phyloP scores from a whole-genome alignment of 2,888 invertebrate genomes.

The Macrosoma leucophasiata region DNA sequence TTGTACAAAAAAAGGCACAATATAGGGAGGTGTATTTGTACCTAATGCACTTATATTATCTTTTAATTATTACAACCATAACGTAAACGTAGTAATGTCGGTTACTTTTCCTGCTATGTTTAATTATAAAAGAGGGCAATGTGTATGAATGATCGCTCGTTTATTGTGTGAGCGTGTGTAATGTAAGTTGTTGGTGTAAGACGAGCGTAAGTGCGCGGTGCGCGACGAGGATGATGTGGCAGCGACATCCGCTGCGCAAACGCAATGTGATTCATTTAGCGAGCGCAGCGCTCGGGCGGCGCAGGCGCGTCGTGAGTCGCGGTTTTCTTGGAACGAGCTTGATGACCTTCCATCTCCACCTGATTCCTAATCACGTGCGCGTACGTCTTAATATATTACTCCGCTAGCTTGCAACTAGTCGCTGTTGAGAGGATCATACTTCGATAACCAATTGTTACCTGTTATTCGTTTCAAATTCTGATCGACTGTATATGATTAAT shows the following conservation, averaged over 20 bases:
- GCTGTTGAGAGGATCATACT: constrained; percentile 64
- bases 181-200: constrained; percentile 21
- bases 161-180: constrained; percentile 33
- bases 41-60: no score
- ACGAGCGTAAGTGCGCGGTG: constrained; percentile 22
- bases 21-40: no score
- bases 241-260: constrained; percentile 30
- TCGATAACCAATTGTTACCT: constrained; percentile 27
- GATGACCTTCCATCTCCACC: constrained; percentile 54
- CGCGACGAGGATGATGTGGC: constrained; percentile 23
- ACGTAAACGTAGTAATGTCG: no score
- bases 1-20: no score
- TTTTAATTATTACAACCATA: no score
- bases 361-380: constrained; percentile 32
- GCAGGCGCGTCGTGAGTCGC: constrained; percentile 49
- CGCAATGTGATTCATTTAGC: constrained; percentile 41
- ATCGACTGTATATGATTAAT: constrained; percentile 51
- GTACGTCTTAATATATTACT: constrained; percentile 11
- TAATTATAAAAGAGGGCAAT: constrained; percentile 30
- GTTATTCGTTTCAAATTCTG: constrained; percentile 24
- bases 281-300: constrained; percentile 28
- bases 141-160: constrained; percentile 57
- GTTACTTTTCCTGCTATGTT: no score
- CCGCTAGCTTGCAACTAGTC: constrained; percentile 61
- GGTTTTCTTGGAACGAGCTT: constrained; percentile 56